Base-by-base conservation (phyloP, 53 echinoderm and acorn worm species). In the Actinopyga echinites region DNA sequence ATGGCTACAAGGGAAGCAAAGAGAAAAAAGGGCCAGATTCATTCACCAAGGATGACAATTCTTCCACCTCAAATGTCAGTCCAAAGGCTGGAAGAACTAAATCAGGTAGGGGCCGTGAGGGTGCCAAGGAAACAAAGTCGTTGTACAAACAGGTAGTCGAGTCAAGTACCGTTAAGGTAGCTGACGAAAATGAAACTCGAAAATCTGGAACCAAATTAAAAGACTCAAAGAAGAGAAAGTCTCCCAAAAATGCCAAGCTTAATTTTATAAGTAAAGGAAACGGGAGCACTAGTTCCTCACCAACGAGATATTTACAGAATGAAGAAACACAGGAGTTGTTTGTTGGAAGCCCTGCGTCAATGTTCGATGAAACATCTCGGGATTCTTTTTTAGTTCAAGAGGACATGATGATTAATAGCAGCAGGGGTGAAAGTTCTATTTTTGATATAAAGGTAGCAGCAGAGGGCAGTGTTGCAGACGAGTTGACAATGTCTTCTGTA, bases 401-500 rank as follows among this genome's bases (percentile, higher is more conserved):
- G 0, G 49, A 49, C 17, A 49, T 13, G 0, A 17, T 17, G 49
- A 49, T 49, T 15, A 49, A 49, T 49, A 49, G 44, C 12, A 44
- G 49, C 49, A 49, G 49, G 49, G 49, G 15, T 15, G 49, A 49
- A 15, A 49, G 49, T 49, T 49, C 49, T 49, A 49, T 49, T 49
- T 49, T 49, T 49, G 49, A 49, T 49, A 49, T 49, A 49, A 49
- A 13, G 17, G 49, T 17, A 30, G 30, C 28, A 8, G 10, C 23
- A 56, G 56, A 55, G 77, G 77, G 33, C 56, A 31, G 44, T 77
- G 23, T 53, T 56, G 49, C 17, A 17, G 77, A 77, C 13, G 77
- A 77, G 13, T 30, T 77, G 30, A 34, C 77, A 56, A 49, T 77
- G 77, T 77, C 77, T 24, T 77, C 77, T 20, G 56, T 77, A 30